Evolutionary conservation across 2,113 vertebrate species (phyloP).

Genomic region (Gopherus flavomarginatus): DNA sequence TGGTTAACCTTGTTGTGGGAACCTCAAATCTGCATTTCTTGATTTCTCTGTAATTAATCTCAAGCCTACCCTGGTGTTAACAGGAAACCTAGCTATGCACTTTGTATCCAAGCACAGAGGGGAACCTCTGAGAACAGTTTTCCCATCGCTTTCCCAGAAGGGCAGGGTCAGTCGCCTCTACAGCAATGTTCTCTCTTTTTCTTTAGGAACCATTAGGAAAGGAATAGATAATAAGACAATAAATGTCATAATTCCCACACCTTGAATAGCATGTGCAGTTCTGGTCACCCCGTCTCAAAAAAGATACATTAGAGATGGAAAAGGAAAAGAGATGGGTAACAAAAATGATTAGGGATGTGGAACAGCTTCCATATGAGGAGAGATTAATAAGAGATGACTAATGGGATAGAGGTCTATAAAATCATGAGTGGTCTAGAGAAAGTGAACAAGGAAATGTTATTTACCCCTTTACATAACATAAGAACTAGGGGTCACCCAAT

Average conservation of each 20-base stretch:
- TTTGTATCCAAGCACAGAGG: background rate
- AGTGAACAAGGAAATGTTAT: background rate
- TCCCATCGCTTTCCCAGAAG: conserved; percentile 9
- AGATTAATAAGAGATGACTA: background rate
- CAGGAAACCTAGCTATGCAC: conserved; percentile 40
- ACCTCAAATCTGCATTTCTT: background rate
- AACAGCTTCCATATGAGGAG: background rate
- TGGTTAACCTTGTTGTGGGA: background rate
- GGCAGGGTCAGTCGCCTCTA: conserved; percentile 61
- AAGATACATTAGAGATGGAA: background rate
- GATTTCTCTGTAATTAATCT: background rate
- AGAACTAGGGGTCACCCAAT: background rate
- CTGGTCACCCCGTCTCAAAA: background rate
- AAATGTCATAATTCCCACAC: background rate
- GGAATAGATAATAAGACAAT: background rate
- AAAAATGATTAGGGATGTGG: background rate
- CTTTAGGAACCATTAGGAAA: background rate
- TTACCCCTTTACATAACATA: background rate
- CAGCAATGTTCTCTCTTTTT: conserved; percentile 22
- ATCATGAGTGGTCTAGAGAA: background rate
- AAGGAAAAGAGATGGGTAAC: background rate
- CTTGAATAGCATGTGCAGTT: background rate
- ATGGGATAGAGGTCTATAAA: background rate
- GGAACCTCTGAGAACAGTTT: background rate
- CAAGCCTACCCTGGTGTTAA: background rate